A percentile compares a stretch with the other conserved stretches of the same genome.
phyloP scores from a whole-genome alignment of 2,797 vertebrate genomes.

The Limosa lapponica region DNA sequence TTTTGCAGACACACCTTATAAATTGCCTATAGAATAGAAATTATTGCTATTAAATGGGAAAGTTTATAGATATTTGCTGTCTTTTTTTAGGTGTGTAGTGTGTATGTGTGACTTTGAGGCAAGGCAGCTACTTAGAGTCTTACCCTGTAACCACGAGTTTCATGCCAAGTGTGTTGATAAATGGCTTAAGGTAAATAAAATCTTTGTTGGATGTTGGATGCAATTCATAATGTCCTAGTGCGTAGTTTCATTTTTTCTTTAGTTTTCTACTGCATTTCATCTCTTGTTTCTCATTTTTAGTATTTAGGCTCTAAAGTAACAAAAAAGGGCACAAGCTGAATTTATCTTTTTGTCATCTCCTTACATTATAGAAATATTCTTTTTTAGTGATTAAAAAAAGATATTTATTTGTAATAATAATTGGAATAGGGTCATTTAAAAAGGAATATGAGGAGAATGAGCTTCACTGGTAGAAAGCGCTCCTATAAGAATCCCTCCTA shows the following conservation, averaged over 20 bases:
- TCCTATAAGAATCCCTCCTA: neutral
- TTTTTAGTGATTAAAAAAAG: neutral
- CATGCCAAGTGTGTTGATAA: slow-evolving; percentile 97
- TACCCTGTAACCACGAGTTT: slow-evolving; percentile 96
- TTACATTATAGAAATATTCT: neutral
- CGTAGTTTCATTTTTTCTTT: neutral
- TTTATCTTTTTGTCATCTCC: neutral
- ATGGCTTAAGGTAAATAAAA: slow-evolving; percentile 92
- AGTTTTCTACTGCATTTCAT: neutral
- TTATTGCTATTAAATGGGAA: slow-evolving; percentile 4
- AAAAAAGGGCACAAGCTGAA: neutral
- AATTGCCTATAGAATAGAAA: neutral
- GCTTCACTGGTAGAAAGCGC: neutral
- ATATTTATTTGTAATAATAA: neutral
- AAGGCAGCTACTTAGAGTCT: slow-evolving; percentile 92
- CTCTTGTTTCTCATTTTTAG: neutral
- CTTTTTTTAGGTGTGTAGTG: slow-evolving; percentile 87
- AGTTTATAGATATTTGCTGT: slow-evolving; percentile 7
- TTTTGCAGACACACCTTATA: neutral
- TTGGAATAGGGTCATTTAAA: neutral
- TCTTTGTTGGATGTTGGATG: neutral
- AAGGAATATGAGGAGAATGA: neutral
- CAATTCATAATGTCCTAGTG: neutral
- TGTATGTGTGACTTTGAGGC: slow-evolving; percentile 98
- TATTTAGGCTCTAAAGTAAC: neutral